Evolutionary conservation across 2,113 vertebrate genomes (phyloP).

Genomic region (Sebastes fasciatus): DNA sequence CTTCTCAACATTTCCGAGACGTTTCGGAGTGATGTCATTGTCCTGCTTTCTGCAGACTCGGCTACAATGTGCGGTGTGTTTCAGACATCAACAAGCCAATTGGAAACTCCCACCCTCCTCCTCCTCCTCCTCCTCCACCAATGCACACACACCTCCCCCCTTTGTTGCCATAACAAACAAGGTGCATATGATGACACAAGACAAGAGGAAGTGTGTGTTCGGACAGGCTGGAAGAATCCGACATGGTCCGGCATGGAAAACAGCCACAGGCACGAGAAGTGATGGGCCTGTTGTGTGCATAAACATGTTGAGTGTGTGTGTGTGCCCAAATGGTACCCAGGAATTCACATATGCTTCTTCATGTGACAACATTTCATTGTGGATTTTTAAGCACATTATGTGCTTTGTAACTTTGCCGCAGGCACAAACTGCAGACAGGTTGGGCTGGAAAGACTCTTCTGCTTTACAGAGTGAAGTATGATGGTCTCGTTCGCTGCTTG

Average conservation of each 20-base stretch:
- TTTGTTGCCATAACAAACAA: conserved; percentile 70
- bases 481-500: neutral
- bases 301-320: neutral
- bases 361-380: neutral
- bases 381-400: conserved; percentile 10
- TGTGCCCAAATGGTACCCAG: neutral
- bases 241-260: conserved; percentile 45
- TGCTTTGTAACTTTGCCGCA: conserved; percentile 25
- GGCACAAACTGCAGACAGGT: conserved; percentile 35
- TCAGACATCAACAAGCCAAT: conserved; percentile 42
- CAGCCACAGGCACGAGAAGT: neutral
- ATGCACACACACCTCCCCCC: conserved; percentile 10
- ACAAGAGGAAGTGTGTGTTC: conserved; percentile 38
- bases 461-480: neutral
- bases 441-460: neutral
- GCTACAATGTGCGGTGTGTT: conserved; percentile 3
- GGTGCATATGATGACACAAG: conserved; percentile 36
- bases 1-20: conserved; percentile 26
- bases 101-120: conserved; percentile 13
- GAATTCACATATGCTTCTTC: neutral
- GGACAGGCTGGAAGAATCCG: conserved; percentile 36
- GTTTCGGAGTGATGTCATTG: conserved; percentile 1
- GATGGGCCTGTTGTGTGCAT: neutral
- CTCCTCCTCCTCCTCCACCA: no score
- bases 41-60: conserved; percentile 13